Evolutionary conservation across 2,888 invertebrate species (phyloP), one percentile per base, ranked within the genome.

Genomic region (Melangyna quadrimaculata): DNA sequence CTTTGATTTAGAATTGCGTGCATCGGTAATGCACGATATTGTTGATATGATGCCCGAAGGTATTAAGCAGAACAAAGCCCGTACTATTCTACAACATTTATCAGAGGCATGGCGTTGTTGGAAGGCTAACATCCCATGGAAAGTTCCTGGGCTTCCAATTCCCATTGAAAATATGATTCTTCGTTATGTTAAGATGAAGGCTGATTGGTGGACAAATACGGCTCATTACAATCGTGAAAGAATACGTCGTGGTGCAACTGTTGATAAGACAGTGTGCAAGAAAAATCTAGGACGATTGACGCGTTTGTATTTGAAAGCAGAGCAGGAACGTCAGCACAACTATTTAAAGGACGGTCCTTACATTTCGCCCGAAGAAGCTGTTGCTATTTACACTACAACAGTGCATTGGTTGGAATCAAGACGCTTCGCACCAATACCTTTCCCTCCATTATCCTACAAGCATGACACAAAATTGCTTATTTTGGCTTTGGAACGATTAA

Each of bases 1-100:
- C 94, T 99, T 99, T 93, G 99, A 99, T 94, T 94, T 99, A 88
- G 99, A 99, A 92, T 93, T 99, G 90, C 95, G 99, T 88, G 99
- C 99, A 17, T 99, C 99, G 0, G 99, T 97, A 2, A 96, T 97
- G 97, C 96, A 96, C 93, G 99, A 99, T 91, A 99, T 99, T 88
- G 96, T 99, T n/a, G 99, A 99, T 90, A 99, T 99, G 99, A 99
- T 99, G 99, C 99, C 99, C 0, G 99, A 99, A 92, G 99, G 99
- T 87, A 99, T 99, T 91, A 99, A 99, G 91, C 99, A 99, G 93
- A 99, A 99, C 93, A 99, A 99, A 92, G 99, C 99, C 0, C 94
- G 99, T 88, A 99, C 99, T 3, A 99, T 99, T 89, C 94, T 99
- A 89, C 99, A 99, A 91, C 99, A 99, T 94, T 93, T 99, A 83